Conservation (phyloP, 2,113 vertebrate species). For the Vidua macroura region DNA sequence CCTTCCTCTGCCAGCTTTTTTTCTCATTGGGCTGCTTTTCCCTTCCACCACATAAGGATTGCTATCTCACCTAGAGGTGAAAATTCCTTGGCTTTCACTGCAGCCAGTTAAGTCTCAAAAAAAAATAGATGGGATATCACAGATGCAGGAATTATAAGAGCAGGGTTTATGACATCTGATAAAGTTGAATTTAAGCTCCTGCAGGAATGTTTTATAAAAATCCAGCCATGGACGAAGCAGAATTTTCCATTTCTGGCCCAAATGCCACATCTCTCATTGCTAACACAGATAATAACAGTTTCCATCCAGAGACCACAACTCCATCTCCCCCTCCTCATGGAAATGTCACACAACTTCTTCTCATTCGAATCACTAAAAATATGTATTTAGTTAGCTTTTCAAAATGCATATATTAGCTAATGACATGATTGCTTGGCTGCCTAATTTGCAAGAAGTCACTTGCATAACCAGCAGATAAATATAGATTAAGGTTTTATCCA, state of each 20-base stretch:
- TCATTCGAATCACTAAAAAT: not conserved
- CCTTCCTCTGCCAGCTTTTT: not conserved
- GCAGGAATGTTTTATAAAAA: not conserved
- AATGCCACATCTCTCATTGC: not conserved
- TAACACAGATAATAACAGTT: not conserved
- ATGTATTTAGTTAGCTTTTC: not conserved
- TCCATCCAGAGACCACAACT: not conserved
- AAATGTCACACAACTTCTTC: not conserved
- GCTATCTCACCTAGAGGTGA: not conserved
- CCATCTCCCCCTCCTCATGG: not conserved
- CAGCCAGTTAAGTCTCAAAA: not conserved
- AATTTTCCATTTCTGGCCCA: not conserved
- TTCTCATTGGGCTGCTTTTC: slow-evolving; percentile 11
- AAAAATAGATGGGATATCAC: not conserved
- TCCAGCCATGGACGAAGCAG: not conserved
- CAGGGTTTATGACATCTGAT: not conserved
- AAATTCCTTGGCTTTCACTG: slow-evolving; percentile 24
- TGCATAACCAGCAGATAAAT: not conserved
- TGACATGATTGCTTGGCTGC: not conserved
- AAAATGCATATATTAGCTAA: not conserved
- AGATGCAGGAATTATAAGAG: not conserved
- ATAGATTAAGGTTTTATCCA: not conserved
- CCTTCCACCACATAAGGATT: not conserved
- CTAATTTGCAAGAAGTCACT: not conserved
- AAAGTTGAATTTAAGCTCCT: not conserved